phyloP scores from a whole-genome alignment of 2,797 vertebrate species.

The Pagetopsis macropterus region DNA sequence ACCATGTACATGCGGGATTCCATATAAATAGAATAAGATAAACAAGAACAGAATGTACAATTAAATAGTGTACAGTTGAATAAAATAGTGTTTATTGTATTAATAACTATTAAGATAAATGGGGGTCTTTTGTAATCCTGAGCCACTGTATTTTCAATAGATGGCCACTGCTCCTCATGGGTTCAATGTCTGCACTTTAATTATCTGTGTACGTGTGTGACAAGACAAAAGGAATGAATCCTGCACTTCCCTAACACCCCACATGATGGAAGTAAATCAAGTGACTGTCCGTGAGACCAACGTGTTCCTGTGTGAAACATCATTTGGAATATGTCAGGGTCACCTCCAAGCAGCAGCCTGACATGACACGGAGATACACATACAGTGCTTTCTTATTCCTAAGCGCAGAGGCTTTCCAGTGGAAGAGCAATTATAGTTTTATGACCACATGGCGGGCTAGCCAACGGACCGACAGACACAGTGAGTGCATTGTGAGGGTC shows the following conservation, averaged over 20 bases:
- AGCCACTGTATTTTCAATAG: no score
- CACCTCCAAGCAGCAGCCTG: constrained; percentile 2
- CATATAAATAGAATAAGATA: no score
- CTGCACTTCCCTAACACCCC: not conserved
- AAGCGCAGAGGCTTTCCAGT: not conserved
- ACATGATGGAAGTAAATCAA: not conserved
- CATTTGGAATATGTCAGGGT: constrained; percentile 17
- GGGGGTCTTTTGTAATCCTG: no score
- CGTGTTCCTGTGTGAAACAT: constrained; percentile 34
- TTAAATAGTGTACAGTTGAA: no score
- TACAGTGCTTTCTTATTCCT: not conserved
- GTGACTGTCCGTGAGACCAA: constrained; percentile 1
- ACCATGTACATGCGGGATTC: no score
- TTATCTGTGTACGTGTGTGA: no score
- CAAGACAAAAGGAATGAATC: no score
- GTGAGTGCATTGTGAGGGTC: constrained; percentile 26
- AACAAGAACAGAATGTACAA: no score
- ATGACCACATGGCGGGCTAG: not conserved
- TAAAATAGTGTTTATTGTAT: no score
- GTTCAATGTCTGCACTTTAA: no score
- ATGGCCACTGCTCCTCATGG: no score
- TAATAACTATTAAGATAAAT: no score
- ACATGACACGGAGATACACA: not conserved
- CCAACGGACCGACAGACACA: constrained; percentile 12
- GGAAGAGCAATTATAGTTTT: not conserved